Evolutionary conservation across 2,797 vertebrate genomes (phyloP).

Genomic region (Poeciliopsis paucimaculata): DNA sequence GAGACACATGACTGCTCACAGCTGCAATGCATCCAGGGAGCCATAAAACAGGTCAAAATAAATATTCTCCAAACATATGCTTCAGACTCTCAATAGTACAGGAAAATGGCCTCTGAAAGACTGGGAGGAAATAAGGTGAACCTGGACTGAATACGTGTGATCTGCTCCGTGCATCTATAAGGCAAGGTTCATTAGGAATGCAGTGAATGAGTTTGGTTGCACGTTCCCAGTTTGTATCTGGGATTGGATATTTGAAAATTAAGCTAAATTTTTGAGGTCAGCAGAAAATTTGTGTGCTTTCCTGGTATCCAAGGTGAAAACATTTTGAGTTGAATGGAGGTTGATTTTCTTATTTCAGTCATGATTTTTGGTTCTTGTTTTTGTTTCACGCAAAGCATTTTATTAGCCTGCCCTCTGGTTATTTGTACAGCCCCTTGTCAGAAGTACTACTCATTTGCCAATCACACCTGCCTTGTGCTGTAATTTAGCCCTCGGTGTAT

Average conservation of each 20-base stretch:
- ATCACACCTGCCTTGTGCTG: background rate
- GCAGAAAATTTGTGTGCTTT: background rate
- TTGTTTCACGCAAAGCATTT: background rate
- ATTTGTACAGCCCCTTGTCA: background rate
- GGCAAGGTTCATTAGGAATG: conserved; percentile 5
- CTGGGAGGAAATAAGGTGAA: conserved; percentile 13
- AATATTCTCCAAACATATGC: conserved; percentile 52
- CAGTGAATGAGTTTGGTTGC: background rate
- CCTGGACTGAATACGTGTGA: background rate
- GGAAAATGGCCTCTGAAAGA: conserved; percentile 39
- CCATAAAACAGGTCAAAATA: conserved; percentile 57
- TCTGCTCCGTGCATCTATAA: background rate
- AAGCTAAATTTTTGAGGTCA: background rate
- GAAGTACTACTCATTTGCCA: background rate
- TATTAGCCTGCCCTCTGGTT: background rate
- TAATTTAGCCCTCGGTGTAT: background rate
- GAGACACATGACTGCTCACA: conserved; percentile 68
- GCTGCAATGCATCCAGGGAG: conserved; percentile 60
- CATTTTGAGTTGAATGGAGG: background rate
- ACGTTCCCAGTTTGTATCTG: background rate
- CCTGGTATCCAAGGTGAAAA: background rate
- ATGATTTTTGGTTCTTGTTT: background rate
- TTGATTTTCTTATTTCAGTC: background rate
- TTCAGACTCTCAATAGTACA: conserved; percentile 41
- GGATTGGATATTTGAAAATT: conserved; percentile 2